Conservation (phyloP, 1,140 invertebrate genomes). For the Euura lappo region DNA sequence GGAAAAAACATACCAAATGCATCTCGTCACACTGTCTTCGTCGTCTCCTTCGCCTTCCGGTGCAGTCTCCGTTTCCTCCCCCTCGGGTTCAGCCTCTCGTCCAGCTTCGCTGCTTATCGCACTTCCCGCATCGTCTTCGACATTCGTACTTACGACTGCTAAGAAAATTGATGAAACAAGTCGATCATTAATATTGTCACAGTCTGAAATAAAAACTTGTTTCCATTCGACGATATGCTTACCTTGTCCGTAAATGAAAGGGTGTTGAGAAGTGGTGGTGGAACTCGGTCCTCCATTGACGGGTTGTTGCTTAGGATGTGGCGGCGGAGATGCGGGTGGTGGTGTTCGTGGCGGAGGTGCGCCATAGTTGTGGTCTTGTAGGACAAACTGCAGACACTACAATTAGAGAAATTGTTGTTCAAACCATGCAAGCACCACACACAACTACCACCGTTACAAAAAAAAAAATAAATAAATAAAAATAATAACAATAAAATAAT, state of each 20-base stretch:
- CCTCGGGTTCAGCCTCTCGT: constrained; percentile 69
- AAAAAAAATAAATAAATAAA: constrained; percentile 10
- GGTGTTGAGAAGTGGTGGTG: constrained; percentile 43
- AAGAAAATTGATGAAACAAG: constrained; percentile 8
- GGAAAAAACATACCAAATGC: constrained; percentile 73
- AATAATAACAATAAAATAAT: too few species aligned
- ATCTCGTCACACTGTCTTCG: constrained; percentile 88
- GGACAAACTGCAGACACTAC: constrained; percentile 69
- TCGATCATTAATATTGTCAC: constrained; percentile 9
- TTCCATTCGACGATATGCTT: constrained; percentile 18
- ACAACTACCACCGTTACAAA: constrained; percentile 41
- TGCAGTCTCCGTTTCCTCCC: constrained; percentile 87
- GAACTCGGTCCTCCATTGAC: constrained; percentile 48
- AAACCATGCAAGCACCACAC: constrained; percentile 51
- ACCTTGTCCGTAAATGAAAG: constrained; percentile 54
- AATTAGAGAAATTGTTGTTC: constrained; percentile 49
- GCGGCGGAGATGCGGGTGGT: constrained; percentile 60
- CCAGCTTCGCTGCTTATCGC: constrained; percentile 68
- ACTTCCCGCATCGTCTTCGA: constrained; percentile 70
- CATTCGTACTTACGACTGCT: constrained; percentile 41
- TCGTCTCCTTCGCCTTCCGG: constrained; percentile 84
- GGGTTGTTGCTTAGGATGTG: constrained; percentile 50
- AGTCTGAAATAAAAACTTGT: constrained; percentile 14
- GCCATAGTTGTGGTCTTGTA: constrained; percentile 84
- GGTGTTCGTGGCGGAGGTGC: constrained; percentile 71